phyloP scores from a whole-genome alignment of 2,888 invertebrate genomes.

The Oasisia sp. region DNA sequence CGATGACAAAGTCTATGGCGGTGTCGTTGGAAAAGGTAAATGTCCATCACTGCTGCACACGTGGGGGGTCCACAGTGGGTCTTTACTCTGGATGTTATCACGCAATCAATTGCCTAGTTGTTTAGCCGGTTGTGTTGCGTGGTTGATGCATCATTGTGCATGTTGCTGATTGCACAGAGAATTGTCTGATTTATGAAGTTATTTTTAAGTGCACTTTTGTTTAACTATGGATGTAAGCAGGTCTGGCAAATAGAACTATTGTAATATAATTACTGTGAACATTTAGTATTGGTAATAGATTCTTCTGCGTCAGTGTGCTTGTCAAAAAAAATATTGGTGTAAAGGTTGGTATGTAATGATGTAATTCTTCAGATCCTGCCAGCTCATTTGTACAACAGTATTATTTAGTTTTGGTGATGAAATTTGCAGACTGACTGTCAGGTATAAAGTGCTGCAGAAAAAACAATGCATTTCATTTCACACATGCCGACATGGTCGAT shows the following conservation, averaged over 20 bases:
- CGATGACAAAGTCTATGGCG: constrained; percentile 28
- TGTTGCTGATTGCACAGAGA: background rate
- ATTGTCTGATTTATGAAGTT: background rate
- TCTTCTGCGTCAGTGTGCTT: background rate
- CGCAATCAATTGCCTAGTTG: no score
- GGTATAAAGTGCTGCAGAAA: no score
- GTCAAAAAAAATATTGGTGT: background rate
- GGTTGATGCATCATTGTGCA: background rate
- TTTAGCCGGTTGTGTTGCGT: no score
- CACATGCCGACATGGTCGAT: no score
- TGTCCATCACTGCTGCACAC: constrained; percentile 4
- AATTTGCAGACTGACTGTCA: no score
- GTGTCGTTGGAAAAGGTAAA: constrained; percentile 34
- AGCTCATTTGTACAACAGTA: no score
- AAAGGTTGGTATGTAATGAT: background rate
- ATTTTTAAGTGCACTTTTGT: background rate
- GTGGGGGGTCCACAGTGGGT: background rate
- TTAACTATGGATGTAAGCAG: background rate
- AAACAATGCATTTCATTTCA: no score
- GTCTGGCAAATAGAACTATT: background rate
- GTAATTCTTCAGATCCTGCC: no score
- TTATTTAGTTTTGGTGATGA: no score
- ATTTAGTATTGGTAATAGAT: background rate
- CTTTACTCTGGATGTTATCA: background rate
- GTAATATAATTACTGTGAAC: no score